These are phyloP conservation scores for Drosophila lacicola DNA, from an alignment of 2,888 invertebrate species.

Conservation along the genomic window DNA sequence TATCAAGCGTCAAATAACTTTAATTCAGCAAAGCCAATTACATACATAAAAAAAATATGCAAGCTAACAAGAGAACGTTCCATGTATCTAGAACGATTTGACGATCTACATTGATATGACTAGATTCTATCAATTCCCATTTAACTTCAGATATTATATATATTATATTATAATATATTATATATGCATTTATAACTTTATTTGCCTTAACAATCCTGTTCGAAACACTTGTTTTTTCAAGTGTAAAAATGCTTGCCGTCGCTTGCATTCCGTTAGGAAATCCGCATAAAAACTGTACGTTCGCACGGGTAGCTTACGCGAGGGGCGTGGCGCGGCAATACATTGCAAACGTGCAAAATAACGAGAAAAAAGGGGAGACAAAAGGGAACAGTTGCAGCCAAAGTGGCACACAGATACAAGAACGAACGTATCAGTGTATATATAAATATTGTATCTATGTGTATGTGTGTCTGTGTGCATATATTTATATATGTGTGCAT, in stretches of 20 bases:
- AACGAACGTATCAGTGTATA: neutral
- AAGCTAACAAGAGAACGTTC: too few relatives aligned
- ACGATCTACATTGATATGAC: neutral
- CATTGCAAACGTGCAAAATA: constrained; percentile 33
- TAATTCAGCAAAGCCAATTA: too few relatives aligned
- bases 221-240: constrained; percentile 6
- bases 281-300: constrained; percentile 35
- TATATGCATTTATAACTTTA: too few relatives aligned
- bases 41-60: too few relatives aligned
- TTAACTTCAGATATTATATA: too few relatives aligned
- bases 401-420: constrained; percentile 2
- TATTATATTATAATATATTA: neutral
- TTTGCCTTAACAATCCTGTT: neutral
- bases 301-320: neutral
- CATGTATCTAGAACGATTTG: too few relatives aligned
- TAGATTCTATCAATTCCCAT: neutral
- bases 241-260: constrained; percentile 34
- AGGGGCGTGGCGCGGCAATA: constrained; percentile 1
- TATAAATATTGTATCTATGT: neutral
- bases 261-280: constrained; percentile 37
- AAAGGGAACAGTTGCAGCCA: constrained; percentile 31
- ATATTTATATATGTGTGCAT: constrained; percentile 7
- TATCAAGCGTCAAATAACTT: too few relatives aligned
- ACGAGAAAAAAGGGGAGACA: constrained; percentile 4
- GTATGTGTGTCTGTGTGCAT: constrained; percentile 7